Percentiles rank a stretch among this genome's conserved stretches.
Evolutionary conservation across 2,888 invertebrate genomes (phyloP).

Genomic region (Drosophila pegasa): DNA sequence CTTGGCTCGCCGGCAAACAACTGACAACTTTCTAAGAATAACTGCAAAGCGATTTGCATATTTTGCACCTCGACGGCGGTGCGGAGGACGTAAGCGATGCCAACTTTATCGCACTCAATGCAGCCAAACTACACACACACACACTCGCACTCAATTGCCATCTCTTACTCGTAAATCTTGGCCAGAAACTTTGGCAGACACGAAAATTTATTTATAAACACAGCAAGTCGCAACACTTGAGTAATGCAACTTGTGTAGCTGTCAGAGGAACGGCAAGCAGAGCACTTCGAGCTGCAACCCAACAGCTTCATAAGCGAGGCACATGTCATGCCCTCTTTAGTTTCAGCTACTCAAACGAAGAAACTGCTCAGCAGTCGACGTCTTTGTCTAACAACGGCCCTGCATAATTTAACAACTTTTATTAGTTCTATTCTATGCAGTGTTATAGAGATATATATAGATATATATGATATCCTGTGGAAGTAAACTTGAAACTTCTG

Average conservation of each 20-base stretch:
- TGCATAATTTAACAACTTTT: background rate
- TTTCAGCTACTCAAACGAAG: background rate
- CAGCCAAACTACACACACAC: constrained; percentile 51
- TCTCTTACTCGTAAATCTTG: constrained; percentile 64
- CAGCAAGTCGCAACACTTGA: constrained; percentile 59
- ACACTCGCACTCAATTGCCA: constrained; percentile 37
- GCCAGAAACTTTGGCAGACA: constrained; percentile 73
- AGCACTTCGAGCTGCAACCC: background rate
- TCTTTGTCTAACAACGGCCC: constrained; percentile 1
- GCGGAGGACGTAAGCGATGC: constrained; percentile 1
- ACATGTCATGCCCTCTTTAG: constrained; percentile 17
- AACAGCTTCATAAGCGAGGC: background rate
- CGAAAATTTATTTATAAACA: constrained; percentile 70
- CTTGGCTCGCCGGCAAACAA: constrained; percentile 44
- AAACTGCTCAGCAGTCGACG: constrained; percentile 4
- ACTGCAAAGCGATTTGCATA: constrained; percentile 79
- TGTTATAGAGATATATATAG: background rate
- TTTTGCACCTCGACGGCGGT: constrained; percentile 50
- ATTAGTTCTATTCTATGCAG: background rate
- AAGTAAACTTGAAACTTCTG: background rate
- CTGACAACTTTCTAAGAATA: constrained; percentile 79
- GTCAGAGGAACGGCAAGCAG: constrained; percentile 41
- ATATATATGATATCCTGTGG: too few species aligned
- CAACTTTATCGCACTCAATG: constrained; percentile 70
- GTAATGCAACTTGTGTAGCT: constrained; percentile 55